Evolutionary conservation across 92 coral and sea anemone genomes (phyloP), one percentile per base, ranked within the genome.

Genomic region (Umimayanthus chanpuru): DNA sequence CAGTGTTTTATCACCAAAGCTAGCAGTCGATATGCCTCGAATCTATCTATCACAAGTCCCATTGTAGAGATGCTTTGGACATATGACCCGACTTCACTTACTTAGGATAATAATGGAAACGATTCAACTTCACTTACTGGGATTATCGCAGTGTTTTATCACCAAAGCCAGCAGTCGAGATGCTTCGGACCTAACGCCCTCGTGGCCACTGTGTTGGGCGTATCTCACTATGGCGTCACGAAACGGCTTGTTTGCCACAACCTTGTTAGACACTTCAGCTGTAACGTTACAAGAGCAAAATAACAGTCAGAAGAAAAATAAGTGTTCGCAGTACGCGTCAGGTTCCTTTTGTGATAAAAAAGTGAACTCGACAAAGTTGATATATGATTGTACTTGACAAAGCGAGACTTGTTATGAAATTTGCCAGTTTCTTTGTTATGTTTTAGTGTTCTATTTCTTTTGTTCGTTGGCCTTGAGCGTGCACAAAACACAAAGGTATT

Each of bases 111-210:
- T 47, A 11, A 11, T 47, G 50, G 44, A 28, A 23, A 32, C 29
- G 2, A 2, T 15, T 39, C 2, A 1, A 36, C 10, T 3, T 67
- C 56, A 73, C 85, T 86, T 80, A 97, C 99, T 95, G 90, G 94
- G 90, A 21, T 91, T 84, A 64, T 88, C 89, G 16, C 95, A 93
- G 53, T 97, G 93, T 53, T 95, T 97, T n/a, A 91, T 94, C 66
- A 97, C 86, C 26, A 94, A 71, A 9, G 99, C 95, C 76, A 97
- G 75, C 47, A 97, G 85, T 88, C 99, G 87, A 72, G 94, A 88
- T 25, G 98, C 98, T 68, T 97, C 99, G 4, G 90, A 77, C 74
- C 82, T 94, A 21, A 97, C 94, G 6, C 95, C 98, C 77, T 97
- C 99, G 82, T 95, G 92, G 40, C 96, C 98, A 58, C 96, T 91